A percentile compares a stretch with the other conserved stretches of the same genome.
These are phyloP conservation scores for Girardia tigrina DNA, from an alignment of 2,888 invertebrate genomes.

Conservation along the genomic window DNA sequence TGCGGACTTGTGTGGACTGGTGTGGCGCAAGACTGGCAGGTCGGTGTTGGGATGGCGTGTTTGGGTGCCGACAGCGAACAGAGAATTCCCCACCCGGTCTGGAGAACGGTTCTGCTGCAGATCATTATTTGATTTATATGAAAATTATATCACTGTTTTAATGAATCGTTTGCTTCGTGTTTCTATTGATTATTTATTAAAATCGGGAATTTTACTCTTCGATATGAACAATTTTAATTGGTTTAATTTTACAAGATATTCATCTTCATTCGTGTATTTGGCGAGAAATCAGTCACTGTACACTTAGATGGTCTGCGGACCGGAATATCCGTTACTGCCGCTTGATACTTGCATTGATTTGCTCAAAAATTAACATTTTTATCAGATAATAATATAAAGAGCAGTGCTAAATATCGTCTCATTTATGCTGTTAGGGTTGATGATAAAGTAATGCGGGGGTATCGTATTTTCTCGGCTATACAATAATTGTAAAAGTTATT, in stretches of 20 bases:
- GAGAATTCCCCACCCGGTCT: background rate
- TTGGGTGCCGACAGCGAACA: background rate
- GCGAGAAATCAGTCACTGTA: too few relatives aligned
- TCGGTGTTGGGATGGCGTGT: background rate
- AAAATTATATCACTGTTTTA: slow-evolving; percentile 20
- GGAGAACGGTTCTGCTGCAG: background rate
- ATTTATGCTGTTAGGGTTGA: too few relatives aligned
- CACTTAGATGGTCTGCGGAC: too few relatives aligned
- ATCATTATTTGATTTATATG: background rate
- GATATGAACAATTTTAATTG: background rate
- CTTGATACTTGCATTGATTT: too few relatives aligned
- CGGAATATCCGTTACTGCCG: too few relatives aligned
- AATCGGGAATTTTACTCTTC: background rate
- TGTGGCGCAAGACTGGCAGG: background rate
- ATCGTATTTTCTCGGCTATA: too few relatives aligned
- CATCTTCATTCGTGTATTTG: too few relatives aligned
- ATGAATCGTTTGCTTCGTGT: background rate
- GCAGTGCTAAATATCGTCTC: too few relatives aligned
- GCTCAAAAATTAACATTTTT: too few relatives aligned
- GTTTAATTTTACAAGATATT: background rate
- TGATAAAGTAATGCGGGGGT: too few relatives aligned
- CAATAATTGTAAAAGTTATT: too few relatives aligned
- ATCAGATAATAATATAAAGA: too few relatives aligned
- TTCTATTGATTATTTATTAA: background rate
- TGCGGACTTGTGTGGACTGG: background rate